Evolutionary conservation across 2,888 invertebrate genomes (phyloP).

Genomic region (Troides aeacus): DNA sequence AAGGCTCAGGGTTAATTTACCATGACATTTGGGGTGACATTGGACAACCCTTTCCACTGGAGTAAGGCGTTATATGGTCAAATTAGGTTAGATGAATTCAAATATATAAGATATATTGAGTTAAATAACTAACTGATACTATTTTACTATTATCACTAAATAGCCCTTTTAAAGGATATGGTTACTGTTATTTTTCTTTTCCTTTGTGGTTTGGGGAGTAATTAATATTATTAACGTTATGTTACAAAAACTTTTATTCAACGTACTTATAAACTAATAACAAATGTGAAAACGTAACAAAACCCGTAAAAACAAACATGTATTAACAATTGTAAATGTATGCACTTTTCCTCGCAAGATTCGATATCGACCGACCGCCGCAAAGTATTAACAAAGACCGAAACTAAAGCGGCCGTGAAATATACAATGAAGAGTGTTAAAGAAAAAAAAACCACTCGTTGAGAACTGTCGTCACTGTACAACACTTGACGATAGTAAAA

Average conservation of each 20-base stretch:
- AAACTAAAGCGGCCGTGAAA: constrained; percentile 21
- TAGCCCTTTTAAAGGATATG: too few relatives aligned
- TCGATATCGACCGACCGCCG: constrained; percentile 9
- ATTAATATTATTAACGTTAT: background rate
- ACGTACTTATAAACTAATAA: constrained; percentile 29
- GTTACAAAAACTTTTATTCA: constrained; percentile 2
- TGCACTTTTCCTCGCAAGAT: background rate
- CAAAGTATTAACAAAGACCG: constrained; percentile 7
- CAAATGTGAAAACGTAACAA: constrained; percentile 36
- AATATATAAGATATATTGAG: too few relatives aligned
- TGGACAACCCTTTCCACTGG: constrained; percentile 2
- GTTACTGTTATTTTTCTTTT: too few relatives aligned
- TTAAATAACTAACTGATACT: too few relatives aligned
- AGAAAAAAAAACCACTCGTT: constrained; percentile 46
- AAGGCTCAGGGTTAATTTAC: constrained; percentile 19
- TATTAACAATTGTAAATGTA: constrained; percentile 30
- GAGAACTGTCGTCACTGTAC: constrained; percentile 26
- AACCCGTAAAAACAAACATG: constrained; percentile 35
- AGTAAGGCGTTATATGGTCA: background rate
- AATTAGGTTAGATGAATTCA: too few relatives aligned
- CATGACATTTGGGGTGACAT: constrained; percentile 20
- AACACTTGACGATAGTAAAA: constrained; percentile 27
- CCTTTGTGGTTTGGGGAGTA: too few relatives aligned
- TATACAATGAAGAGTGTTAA: constrained; percentile 22
- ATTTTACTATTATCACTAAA: too few relatives aligned